phyloP scores from a whole-genome alignment of 2,797 vertebrate species.

The Nothura maculosa region DNA sequence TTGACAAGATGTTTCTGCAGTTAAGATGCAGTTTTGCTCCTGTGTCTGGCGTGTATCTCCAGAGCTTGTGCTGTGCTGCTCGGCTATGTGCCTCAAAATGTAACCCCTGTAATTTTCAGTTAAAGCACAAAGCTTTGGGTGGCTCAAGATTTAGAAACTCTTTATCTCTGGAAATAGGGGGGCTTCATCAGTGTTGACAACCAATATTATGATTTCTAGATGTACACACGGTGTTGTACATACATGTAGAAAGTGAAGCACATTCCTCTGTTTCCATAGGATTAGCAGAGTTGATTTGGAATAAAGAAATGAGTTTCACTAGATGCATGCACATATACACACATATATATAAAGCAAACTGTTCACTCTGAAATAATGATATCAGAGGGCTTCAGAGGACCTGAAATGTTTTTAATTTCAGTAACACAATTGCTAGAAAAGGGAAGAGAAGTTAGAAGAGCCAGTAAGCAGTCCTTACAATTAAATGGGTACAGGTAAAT shows the following conservation, averaged over 20 bases:
- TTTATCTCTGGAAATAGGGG: not conserved
- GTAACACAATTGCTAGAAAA: not conserved
- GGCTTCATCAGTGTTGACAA: not conserved
- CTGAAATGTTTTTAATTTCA: not conserved
- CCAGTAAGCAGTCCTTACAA: not conserved
- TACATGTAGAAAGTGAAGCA: not conserved
- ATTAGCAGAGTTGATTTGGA: not conserved
- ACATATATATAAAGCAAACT: rapidly evolving
- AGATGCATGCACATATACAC: no score
- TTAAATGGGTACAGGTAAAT: no score
- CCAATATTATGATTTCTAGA: not conserved
- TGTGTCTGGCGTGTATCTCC: not conserved
- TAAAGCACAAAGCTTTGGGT: not conserved
- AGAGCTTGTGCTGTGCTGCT: not conserved
- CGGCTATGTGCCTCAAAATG: not conserved
- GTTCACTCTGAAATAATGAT: not conserved
- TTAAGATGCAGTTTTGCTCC: not conserved
- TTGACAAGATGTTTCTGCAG: not conserved
- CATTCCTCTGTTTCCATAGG: not conserved
- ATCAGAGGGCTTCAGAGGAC: not conserved
- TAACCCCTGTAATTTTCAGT: not conserved
- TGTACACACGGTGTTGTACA: not conserved
- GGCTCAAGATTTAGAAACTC: not conserved
- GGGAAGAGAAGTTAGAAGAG: not conserved
- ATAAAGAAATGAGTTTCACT: rapidly evolving